These are phyloP conservation scores for Torymus auratus DNA, from an alignment of 2,888 invertebrate species.

Conservation along the genomic window DNA sequence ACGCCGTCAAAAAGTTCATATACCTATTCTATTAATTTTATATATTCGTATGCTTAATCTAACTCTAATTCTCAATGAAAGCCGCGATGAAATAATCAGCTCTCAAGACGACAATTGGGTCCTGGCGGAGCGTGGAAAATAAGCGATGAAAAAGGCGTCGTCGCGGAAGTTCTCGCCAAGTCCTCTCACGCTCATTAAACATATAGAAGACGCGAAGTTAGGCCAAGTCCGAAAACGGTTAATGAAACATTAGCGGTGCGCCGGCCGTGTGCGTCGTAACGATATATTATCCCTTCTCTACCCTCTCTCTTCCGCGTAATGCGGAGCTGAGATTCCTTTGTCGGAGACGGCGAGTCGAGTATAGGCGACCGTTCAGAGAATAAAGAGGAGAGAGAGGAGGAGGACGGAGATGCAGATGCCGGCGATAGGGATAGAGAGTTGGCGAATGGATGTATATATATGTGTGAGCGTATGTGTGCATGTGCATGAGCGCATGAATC, in stretches of 20 bases:
- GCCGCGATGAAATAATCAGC: no score
- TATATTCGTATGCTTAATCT: neutral
- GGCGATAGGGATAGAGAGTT: no score
- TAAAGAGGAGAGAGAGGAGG: no score
- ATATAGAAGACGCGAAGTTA: conserved; percentile 33
- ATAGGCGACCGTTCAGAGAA: no score
- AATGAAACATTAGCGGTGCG: conserved; percentile 54
- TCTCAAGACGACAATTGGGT: no score
- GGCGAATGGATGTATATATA: no score
- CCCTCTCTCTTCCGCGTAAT: conserved; percentile 6
- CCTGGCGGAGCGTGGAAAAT: no score
- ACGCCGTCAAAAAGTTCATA: neutral
- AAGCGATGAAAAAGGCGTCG: no score
- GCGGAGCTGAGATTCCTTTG: conserved; percentile 37
- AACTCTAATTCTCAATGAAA: no score
- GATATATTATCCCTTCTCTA: conserved; percentile 40
- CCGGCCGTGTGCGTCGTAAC: conserved; percentile 28
- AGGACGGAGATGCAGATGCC: no score
- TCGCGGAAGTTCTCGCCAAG: conserved; percentile 35
- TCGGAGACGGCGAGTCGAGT: conserved; percentile 20
- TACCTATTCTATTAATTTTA: neutral
- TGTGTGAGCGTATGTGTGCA: no score
- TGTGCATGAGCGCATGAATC: no score
- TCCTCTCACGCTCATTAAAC: conserved; percentile 44
- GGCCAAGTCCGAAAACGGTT: conserved; percentile 53